Conservation (phyloP, 2,797 vertebrate species). For the Coracias cyanogaster region DNA sequence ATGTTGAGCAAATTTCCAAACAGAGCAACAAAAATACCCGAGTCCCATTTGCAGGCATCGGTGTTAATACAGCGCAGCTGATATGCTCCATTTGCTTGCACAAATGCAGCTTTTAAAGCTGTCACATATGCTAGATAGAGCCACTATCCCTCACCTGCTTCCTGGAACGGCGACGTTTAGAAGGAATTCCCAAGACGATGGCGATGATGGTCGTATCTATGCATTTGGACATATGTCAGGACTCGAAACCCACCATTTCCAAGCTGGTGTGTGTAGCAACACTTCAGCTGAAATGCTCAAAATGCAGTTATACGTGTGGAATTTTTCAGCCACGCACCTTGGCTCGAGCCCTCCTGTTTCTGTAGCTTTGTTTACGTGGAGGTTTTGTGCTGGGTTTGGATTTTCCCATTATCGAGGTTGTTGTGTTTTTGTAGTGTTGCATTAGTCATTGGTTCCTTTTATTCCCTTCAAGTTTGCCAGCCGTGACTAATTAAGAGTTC, state of each 20-base stretch:
- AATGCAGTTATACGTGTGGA: neutral
- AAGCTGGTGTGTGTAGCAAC: neutral
- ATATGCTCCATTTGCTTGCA: constrained; percentile 53
- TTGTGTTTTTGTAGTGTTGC: neutral
- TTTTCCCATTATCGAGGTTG: neutral
- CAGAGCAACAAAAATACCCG: neutral
- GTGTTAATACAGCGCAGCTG: constrained; percentile 38
- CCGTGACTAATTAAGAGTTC: constrained; percentile 35
- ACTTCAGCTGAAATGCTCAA: neutral
- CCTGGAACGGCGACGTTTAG: neutral
- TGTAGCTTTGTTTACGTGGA: neutral
- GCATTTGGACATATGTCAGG: neutral
- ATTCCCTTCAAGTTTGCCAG: constrained; percentile 1
- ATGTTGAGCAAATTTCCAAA: neutral
- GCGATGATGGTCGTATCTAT: neutral
- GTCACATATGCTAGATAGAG: constrained; percentile 26
- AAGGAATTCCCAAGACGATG: neutral
- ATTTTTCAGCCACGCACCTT: neutral
- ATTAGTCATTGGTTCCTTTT: constrained; percentile 19
- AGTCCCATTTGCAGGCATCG: constrained; percentile 20
- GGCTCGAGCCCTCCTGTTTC: neutral
- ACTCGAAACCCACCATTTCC: neutral
- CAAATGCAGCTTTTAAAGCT: constrained; percentile 59
- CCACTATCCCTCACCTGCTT: constrained; percentile 17
- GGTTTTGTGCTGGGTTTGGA: neutral